These are phyloP conservation scores for Peromyscus maniculatus DNA, from an alignment of 2,113 vertebrate species.

Conservation along the genomic window DNA sequence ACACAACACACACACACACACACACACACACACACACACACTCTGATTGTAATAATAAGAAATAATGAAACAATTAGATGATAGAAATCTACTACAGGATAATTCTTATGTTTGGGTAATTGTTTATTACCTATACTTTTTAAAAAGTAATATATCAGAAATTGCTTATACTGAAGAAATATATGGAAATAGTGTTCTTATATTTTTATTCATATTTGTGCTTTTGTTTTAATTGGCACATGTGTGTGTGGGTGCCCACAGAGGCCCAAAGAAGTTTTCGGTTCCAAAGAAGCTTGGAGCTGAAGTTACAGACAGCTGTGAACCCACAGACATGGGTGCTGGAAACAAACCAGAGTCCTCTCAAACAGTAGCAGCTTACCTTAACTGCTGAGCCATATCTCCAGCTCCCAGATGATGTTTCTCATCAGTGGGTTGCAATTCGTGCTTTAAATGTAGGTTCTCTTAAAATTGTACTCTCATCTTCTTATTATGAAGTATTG, in stretches of 20 bases:
- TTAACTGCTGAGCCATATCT: not conserved
- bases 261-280: not conserved
- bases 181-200: not conserved
- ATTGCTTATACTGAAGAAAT: not conserved
- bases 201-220: not conserved
- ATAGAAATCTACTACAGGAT: not conserved
- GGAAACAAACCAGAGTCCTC: not conserved
- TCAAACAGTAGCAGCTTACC: too few species aligned
- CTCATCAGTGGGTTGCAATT: not conserved
- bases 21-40: not conserved
- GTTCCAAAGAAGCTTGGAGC: too few species aligned
- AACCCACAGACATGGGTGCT: not conserved
- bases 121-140: not conserved
- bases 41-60: not conserved
- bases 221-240: not conserved
- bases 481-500: not conserved
- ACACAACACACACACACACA: not conserved
- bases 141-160: not conserved
- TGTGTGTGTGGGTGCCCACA: too few species aligned
- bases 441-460: not conserved
- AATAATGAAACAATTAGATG: not conserved
- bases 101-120: not conserved
- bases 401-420: not conserved
- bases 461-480: constrained; percentile 52
- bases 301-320: too few species aligned